phyloP scores from a whole-genome alignment of 1,140 invertebrate genomes.

The Conus betulinus region DNA sequence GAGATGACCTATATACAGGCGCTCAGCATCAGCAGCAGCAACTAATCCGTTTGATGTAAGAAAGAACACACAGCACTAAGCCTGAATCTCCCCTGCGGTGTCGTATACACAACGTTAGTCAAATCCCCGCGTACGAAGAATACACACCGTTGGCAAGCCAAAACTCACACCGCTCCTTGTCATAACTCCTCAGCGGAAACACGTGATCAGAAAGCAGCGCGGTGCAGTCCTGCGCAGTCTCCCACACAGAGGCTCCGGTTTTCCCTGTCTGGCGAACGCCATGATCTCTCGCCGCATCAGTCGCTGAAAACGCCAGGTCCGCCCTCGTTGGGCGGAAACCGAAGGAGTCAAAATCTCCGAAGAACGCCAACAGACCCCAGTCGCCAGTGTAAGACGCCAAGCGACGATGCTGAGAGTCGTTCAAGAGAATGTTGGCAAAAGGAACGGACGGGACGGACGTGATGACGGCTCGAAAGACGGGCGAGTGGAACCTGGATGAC shows the following conservation, averaged over 20 bases:
- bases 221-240: conserved; percentile 39
- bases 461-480: conserved; percentile 56
- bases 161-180: conserved; percentile 38
- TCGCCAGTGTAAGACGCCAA: conserved; percentile 53
- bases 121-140: not conserved
- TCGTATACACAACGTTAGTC: not conserved
- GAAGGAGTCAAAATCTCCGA: conserved; percentile 53
- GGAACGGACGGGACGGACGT: conserved; percentile 54
- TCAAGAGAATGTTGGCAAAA: conserved; percentile 38
- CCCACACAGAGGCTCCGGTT: conserved; percentile 50
- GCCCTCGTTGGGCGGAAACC: conserved; percentile 42
- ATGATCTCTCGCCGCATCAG: conserved; percentile 54
- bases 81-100: not conserved
- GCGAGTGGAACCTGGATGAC: conserved; percentile 42
- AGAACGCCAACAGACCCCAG: conserved; percentile 63
- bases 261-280: conserved; percentile 53
- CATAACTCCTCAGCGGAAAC: conserved; percentile 17
- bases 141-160: conserved; percentile 32
- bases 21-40: not conserved
- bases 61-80: not conserved
- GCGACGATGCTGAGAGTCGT: not conserved
- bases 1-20: not conserved
- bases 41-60: not conserved
- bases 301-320: conserved; percentile 55
- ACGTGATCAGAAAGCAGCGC: conserved; percentile 40